These are phyloP conservation scores for Heliocidaris tuberculata DNA, from an alignment of 35 echinoderm and acorn worm genomes.

Conservation along the genomic window DNA sequence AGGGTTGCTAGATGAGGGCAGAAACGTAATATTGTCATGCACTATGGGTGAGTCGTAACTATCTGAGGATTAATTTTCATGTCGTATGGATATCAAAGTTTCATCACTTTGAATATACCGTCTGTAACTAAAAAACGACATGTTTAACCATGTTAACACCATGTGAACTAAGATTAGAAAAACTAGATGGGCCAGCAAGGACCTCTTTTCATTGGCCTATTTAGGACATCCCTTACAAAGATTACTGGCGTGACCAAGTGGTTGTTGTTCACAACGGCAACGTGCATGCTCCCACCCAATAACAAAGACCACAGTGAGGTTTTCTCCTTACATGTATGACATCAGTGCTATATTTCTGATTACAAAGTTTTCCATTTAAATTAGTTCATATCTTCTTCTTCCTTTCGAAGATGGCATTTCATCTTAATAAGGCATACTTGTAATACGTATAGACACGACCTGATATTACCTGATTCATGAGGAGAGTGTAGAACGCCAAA, in stretches of 20 bases:
- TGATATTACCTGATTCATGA: constrained; percentile 75
- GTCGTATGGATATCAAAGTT: neutral
- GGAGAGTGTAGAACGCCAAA: constrained; percentile 69
- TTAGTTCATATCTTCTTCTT: too few species aligned
- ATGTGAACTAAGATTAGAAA: neutral
- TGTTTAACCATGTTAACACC: neutral
- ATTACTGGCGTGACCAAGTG: too few species aligned
- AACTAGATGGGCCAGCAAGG: neutral
- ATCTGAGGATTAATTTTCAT: neutral
- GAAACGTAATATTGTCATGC: neutral
- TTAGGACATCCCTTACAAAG: too few species aligned
- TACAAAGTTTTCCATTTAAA: too few species aligned
- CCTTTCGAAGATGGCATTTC: too few species aligned
- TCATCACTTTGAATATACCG: neutral
- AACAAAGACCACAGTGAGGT: too few species aligned
- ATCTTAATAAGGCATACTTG: too few species aligned
- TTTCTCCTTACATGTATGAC: too few species aligned
- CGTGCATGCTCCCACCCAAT: too few species aligned
- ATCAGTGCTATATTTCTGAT: too few species aligned
- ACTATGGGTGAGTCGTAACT: neutral
- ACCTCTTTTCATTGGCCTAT: too few species aligned
- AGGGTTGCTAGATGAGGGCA: constrained; percentile 43
- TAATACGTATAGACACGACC: neutral
- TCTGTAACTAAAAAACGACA: neutral
- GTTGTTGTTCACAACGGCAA: too few species aligned